phyloP scores from a whole-genome alignment of 2,888 invertebrate species.

The Agriopis leucophaearia region DNA sequence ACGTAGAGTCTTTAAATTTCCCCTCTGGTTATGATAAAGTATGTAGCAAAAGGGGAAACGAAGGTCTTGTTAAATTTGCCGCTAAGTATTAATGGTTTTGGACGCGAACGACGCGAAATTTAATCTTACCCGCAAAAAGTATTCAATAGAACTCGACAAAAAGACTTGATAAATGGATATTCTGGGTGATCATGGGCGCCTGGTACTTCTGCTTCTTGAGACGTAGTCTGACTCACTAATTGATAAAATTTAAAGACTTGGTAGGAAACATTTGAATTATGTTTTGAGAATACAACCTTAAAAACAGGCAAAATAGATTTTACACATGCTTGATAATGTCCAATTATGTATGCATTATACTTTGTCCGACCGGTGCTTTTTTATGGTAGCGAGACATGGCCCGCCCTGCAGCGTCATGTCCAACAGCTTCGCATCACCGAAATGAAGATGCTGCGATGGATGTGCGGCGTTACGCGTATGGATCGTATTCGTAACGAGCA shows the following conservation, averaged over 20 bases:
- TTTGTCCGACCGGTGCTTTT: too few relatives aligned
- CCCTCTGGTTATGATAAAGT: slow-evolving; percentile 13
- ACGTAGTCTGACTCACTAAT: slow-evolving; percentile 38
- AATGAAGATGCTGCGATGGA: too few relatives aligned
- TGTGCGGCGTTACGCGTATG: too few relatives aligned
- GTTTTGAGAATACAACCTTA: too few relatives aligned
- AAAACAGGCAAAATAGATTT: too few relatives aligned
- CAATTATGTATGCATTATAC: too few relatives aligned
- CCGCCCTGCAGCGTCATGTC: too few relatives aligned
- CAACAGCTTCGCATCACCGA: too few relatives aligned
- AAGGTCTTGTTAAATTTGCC: slow-evolving; percentile 63
- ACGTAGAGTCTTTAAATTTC: slow-evolving; percentile 33
- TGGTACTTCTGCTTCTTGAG: slow-evolving; percentile 55
- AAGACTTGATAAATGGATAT: slow-evolving; percentile 81
- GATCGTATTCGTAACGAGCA: too few relatives aligned
- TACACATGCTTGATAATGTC: too few relatives aligned
- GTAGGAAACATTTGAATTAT: not conserved
- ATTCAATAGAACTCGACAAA: slow-evolving; percentile 80
- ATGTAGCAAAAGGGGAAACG: slow-evolving; percentile 29
- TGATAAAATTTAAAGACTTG: slow-evolving; percentile 11
- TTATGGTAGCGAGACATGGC: too few relatives aligned
- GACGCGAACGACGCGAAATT: slow-evolving; percentile 79
- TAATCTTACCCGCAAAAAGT: slow-evolving; percentile 84
- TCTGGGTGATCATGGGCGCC: slow-evolving; percentile 65
- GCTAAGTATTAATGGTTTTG: slow-evolving; percentile 78